These are phyloP conservation scores for Vidua macroura DNA, from an alignment of 2,113 vertebrate species.

Conservation along the genomic window DNA sequence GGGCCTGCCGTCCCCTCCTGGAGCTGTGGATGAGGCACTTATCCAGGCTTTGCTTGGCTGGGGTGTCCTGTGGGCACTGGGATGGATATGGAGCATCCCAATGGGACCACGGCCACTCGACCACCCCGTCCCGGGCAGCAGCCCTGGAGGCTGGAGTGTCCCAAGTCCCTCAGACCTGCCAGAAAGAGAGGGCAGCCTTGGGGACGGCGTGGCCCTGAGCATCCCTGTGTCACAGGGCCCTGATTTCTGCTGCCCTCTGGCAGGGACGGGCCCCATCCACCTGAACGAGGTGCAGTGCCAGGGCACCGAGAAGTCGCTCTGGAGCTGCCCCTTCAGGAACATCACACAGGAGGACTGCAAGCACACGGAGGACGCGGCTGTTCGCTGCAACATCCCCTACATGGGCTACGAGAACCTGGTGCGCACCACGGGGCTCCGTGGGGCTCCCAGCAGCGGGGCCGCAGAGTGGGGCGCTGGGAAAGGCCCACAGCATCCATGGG, in stretches of 20 bases:
- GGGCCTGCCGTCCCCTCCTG: rapidly evolving
- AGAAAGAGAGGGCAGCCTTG: background rate
- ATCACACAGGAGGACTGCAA: conserved; percentile 89
- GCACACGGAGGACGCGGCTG: conserved; percentile 83
- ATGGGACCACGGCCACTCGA: rapidly evolving
- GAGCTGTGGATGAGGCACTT: rapidly evolving
- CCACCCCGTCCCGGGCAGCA: rapidly evolving
- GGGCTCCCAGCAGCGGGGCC: rapidly evolving
- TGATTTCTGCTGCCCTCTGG: background rate
- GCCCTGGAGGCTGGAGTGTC: background rate
- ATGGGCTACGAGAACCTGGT: conserved; percentile 90
- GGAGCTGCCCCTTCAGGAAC: conserved; percentile 88
- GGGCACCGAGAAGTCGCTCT: conserved; percentile 85
- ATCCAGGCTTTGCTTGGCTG: background rate
- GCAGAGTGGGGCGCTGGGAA: background rate
- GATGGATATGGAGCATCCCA: rapidly evolving
- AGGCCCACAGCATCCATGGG: rapidly evolving
- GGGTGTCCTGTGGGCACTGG: rapidly evolving
- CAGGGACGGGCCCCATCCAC: conserved; percentile 91
- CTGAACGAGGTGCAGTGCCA: conserved; percentile 90
- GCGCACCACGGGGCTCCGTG: rapidly evolving
- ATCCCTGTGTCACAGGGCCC: background rate
- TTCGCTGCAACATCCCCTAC: conserved; percentile 90
- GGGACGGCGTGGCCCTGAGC: background rate
- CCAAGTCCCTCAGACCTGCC: background rate